These are phyloP conservation scores for Campylorhamphus procurvoides DNA, from an alignment of 2,113 vertebrate genomes.

Conservation along the genomic window DNA sequence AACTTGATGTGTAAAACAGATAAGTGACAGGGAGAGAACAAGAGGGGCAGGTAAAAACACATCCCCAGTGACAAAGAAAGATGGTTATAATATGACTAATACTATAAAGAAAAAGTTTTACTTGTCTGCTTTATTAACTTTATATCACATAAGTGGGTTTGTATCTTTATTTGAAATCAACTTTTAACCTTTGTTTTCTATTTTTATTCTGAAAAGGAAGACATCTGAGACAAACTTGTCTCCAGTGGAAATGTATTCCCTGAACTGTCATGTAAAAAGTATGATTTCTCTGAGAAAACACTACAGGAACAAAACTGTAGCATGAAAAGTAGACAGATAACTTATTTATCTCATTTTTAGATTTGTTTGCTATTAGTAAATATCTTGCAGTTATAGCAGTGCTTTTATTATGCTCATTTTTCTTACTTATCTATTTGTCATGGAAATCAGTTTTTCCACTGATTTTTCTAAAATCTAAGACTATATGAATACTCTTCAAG, in stretches of 20 bases:
- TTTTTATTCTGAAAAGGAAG: neutral
- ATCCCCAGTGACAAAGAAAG: neutral
- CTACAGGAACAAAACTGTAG: neutral
- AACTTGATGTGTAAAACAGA: neutral
- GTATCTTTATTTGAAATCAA: neutral
- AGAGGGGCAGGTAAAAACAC: neutral
- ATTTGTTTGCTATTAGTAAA: neutral
- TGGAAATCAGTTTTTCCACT: neutral
- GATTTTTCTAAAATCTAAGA: neutral
- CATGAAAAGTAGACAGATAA: neutral
- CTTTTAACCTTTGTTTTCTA: neutral
- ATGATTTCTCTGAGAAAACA: neutral
- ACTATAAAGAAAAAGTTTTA: neutral
- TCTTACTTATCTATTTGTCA: neutral
- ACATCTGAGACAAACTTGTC: neutral
- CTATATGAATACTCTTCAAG: neutral
- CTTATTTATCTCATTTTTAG: neutral
- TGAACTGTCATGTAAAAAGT: neutral
- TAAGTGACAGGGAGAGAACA: neutral
- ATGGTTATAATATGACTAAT: neutral
- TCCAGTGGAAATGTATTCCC: neutral
- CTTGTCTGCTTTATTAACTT: neutral
- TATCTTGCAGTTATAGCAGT: neutral
- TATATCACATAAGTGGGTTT: neutral
- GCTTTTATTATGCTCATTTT: neutral